Percentiles rank a stretch among this genome's conserved stretches.
These are phyloP conservation scores for Phyllopteryx taeniolatus DNA, from an alignment of 2,113 vertebrate genomes.

Conservation along the genomic window DNA sequence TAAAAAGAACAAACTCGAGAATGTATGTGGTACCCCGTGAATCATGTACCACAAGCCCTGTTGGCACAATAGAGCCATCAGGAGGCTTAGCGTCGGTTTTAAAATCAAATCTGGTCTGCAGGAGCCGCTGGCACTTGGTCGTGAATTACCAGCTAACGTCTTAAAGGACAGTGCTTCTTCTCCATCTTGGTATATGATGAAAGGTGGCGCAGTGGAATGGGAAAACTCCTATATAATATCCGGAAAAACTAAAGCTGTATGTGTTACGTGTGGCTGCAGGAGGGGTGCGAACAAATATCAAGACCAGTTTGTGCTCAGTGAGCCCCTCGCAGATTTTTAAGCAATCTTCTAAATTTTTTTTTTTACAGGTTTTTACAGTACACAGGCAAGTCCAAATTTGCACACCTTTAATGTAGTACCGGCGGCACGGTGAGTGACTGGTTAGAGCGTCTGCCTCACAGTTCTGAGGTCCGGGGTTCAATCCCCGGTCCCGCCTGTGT, in stretches of 20 bases:
- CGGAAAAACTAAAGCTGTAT: constrained; percentile 10
- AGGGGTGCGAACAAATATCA: not conserved
- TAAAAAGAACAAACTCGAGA: not conserved
- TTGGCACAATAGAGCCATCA: not conserved
- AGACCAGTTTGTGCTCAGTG: not conserved
- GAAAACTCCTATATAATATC: constrained; percentile 7
- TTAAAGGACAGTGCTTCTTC: constrained; percentile 12
- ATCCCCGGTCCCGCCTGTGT: too few relatives aligned
- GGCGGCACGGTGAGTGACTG: too few relatives aligned
- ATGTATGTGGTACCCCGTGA: constrained; percentile 3
- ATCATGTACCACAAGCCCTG: not conserved
- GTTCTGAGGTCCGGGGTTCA: too few relatives aligned
- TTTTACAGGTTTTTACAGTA: too few relatives aligned
- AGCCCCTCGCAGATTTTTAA: not conserved
- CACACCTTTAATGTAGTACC: too few relatives aligned
- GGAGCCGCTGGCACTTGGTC: constrained; percentile 1
- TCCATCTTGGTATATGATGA: constrained; percentile 1
- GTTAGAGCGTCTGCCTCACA: too few relatives aligned
- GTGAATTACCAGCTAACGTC: constrained; percentile 14
- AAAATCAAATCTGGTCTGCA: constrained; percentile 13
- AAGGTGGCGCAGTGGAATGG: not conserved
- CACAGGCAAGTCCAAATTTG: too few relatives aligned
- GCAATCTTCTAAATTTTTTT: too few relatives aligned
- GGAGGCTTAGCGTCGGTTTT: constrained; percentile 3
- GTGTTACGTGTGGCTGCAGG: constrained; percentile 19